Percentiles rank a stretch among this genome's conserved stretches.
phyloP scores from a whole-genome alignment of 2,888 invertebrate species.

The Tricholauxania praeusta region DNA sequence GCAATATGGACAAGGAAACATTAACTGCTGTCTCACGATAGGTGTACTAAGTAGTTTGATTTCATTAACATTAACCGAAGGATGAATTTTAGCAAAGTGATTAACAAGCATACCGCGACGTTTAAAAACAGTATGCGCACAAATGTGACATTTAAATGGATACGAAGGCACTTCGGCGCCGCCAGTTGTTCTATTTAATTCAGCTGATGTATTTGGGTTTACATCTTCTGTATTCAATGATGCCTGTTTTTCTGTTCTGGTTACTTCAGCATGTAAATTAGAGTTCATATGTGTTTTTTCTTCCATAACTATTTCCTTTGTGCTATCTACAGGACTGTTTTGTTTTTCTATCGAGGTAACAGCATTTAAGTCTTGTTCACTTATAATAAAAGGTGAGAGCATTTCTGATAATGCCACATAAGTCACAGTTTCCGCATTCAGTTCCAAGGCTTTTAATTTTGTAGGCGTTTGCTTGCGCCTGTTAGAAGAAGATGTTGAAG shows the following conservation, averaged over 20 bases:
- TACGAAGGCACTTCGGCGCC: conserved; percentile 22
- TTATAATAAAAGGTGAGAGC: conserved; percentile 33
- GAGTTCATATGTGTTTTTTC: not conserved
- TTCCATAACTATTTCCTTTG: too few species aligned
- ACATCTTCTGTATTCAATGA: not conserved
- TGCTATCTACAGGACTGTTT: too few species aligned
- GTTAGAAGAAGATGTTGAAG: conserved; percentile 29
- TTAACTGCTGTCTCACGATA: conserved; percentile 80
- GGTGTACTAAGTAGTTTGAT: conserved; percentile 83
- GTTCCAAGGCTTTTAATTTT: conserved; percentile 29
- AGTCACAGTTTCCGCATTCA: conserved; percentile 35
- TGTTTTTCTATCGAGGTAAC: not conserved
- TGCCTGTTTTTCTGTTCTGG: not conserved
- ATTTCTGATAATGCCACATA: conserved; percentile 28
- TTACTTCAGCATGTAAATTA: not conserved
- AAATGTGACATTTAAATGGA: conserved; percentile 73
- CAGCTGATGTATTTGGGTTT: not conserved
- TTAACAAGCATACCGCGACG: conserved; percentile 88
- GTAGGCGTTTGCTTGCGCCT: conserved; percentile 34
- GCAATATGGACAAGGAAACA: conserved; percentile 88
- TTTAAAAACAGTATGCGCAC: conserved; percentile 78
- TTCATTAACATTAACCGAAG: conserved; percentile 74
- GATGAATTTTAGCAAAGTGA: conserved; percentile 84
- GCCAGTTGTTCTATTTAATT: not conserved
- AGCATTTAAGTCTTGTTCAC: conserved; percentile 6